Conservation (phyloP, 53 echinoderm and acorn worm species). For the Echinarachnius parma region DNA sequence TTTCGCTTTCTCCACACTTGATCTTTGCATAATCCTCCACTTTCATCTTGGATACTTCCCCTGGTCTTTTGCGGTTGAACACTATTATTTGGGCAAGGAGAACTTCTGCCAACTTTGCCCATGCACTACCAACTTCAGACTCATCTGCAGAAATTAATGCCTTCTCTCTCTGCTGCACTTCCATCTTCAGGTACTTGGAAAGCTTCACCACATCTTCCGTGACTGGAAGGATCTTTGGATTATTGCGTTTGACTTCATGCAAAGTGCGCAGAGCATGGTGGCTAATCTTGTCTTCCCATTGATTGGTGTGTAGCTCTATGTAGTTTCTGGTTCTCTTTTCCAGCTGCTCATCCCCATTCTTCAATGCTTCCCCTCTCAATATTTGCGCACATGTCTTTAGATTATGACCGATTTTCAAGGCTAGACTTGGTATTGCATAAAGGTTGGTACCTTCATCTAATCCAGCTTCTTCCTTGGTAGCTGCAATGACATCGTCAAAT, state of each 20-base stretch:
- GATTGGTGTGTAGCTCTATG: slow-evolving; percentile 32
- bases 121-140: slow-evolving; percentile 14
- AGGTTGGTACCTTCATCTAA: slow-evolving; percentile 22
- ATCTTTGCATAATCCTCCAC: slow-evolving; percentile 52
- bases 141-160: neutral
- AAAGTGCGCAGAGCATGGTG: slow-evolving; percentile 63
- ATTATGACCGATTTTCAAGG: slow-evolving; percentile 43
- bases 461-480: slow-evolving; percentile 24
- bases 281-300: slow-evolving; percentile 61
- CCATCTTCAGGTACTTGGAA: slow-evolving; percentile 42
- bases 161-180: neutral
- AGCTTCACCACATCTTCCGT: slow-evolving; percentile 63
- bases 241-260: slow-evolving; percentile 59
- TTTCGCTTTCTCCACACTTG: slow-evolving; percentile 24
- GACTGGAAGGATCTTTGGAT: slow-evolving; percentile 57
- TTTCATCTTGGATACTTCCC: slow-evolving; percentile 75
- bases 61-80: slow-evolving; percentile 67
- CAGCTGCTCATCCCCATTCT: slow-evolving; percentile 1
- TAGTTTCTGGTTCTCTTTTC: slow-evolving; percentile 21
- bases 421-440: slow-evolving; percentile 29
- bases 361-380: slow-evolving; percentile 31
- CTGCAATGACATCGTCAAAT: slow-evolving; percentile 25
- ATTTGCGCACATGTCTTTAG: slow-evolving; percentile 35
- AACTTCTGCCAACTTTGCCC: slow-evolving; percentile 57
- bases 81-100: slow-evolving; percentile 50